Evolutionary conservation across 2,888 invertebrate species (phyloP), one percentile per base, ranked within the genome.

Genomic region (Hirtodrosophila trivittata): DNA sequence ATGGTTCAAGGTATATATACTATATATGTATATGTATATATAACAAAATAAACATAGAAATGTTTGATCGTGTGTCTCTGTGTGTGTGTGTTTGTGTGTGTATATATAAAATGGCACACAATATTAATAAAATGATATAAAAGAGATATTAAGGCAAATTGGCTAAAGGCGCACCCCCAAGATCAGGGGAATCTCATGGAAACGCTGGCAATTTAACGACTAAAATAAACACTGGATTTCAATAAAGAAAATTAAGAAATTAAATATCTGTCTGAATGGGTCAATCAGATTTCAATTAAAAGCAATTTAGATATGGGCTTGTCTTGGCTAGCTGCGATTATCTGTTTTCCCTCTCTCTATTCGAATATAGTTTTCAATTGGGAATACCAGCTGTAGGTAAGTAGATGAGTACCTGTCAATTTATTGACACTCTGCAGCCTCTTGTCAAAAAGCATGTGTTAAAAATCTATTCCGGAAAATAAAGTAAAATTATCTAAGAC

Each of bases 51-150:
- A 30, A 32, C 2, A 14, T 8, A 13, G 10, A 18, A 7, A 28
- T 14, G 9, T 39, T n/a, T 30, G 30, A 30, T n/a, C 14, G 14
- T 47, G 13, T 37, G 10, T 46, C 7, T 37, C 1, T 25, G 12
- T 39, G 28, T 30, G 4, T 18, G 18, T 14, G 8, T 37, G 46
- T 21, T 10, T 41, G 7, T 43, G 10, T 25, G 14, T 32, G 13
- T 51, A 9, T 32, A 10, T 41, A 25, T 32, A 25, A 26, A 33
- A 25, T n/a, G 43, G 28, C 38, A 50, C 32, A 50, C 16, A 56
- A 55, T 45, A 50, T 66, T 45, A 49, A 73, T 55, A 57, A 55
- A 65, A 69, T 52, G 12, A 51, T 43, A 67, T 63, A 62, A 45
- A 68, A 37, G 14, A 51, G 32, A 16, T 70, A 43, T 52, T 58